A percentile compares a stretch with the other conserved stretches of the same genome.
Evolutionary conservation across 1,140 invertebrate species (phyloP).

Genomic region (Nephotettix cincticeps): DNA sequence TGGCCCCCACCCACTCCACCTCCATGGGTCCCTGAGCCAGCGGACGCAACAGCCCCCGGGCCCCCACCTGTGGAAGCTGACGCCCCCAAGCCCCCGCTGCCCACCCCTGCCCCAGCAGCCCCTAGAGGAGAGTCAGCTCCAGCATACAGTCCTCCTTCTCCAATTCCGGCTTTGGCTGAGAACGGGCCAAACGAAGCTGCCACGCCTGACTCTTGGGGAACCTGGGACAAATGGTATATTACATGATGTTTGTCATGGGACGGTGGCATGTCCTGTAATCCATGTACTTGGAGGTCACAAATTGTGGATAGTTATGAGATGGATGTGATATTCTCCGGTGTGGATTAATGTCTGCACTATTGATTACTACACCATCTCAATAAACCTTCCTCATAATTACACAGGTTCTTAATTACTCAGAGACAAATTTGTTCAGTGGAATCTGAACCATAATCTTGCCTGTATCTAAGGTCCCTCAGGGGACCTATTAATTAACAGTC

Average conservation of each 20-base stretch:
- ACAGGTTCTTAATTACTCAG: too few species aligned
- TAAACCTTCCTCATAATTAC: too few species aligned
- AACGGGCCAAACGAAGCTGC: background rate
- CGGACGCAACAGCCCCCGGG: background rate
- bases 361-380: too few species aligned
- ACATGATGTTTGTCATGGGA: background rate
- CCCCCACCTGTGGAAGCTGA: background rate
- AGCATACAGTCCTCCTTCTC: background rate
- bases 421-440: too few species aligned
- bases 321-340: too few species aligned
- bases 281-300: too few species aligned
- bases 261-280: too few species aligned
- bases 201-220: background rate
- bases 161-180: conserved; percentile 17
- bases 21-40: background rate
- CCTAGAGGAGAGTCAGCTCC: conserved; percentile 2
- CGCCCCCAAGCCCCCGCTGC: background rate
- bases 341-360: too few species aligned
- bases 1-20: background rate
- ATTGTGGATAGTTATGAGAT: too few species aligned
- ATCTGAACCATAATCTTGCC: too few species aligned
- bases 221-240: background rate
- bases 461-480: too few species aligned
- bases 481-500: too few species aligned
- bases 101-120: background rate